phyloP scores from a whole-genome alignment of 2,888 invertebrate species.

The Ceraclea dissimilis region DNA sequence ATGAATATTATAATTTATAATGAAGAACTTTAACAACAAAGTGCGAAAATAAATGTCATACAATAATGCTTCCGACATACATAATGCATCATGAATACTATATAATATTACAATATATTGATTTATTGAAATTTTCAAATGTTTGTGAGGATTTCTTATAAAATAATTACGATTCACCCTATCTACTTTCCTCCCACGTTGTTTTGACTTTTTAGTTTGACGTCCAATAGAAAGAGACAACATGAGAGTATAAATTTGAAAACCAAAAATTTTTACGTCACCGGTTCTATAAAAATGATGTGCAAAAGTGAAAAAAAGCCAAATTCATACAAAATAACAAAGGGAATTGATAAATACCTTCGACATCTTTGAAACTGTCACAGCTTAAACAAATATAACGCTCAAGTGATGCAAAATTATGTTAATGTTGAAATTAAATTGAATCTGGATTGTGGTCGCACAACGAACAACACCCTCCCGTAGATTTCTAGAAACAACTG shows the following conservation, averaged over 20 bases:
- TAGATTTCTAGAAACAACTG: conserved; percentile 6
- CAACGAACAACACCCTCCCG: neutral
- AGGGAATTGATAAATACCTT: neutral
- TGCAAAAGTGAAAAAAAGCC: neutral
- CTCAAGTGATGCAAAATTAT: neutral
- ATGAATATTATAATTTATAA: too few relatives aligned
- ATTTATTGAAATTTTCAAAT: too few relatives aligned
- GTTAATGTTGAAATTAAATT: neutral
- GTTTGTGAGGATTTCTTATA: too few relatives aligned
- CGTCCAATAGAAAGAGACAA: neutral
- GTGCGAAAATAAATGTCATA: too few relatives aligned
- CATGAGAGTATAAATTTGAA: neutral
- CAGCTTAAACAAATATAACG: neutral
- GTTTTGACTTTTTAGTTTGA: too few relatives aligned
- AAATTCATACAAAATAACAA: neutral
- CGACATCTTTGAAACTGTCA: neutral
- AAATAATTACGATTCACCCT: too few relatives aligned
- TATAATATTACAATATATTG: too few relatives aligned
- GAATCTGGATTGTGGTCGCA: neutral
- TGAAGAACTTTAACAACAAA: too few relatives aligned
- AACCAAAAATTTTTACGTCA: neutral
- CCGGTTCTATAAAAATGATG: neutral
- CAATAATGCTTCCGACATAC: too few relatives aligned
- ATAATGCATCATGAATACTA: too few relatives aligned
- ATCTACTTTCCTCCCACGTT: too few relatives aligned